A percentile compares a stretch with the other conserved stretches of the same genome.
These are phyloP conservation scores for Bufo gargarizans DNA, from an alignment of 2,113 vertebrate species.

Conservation along the genomic window DNA sequence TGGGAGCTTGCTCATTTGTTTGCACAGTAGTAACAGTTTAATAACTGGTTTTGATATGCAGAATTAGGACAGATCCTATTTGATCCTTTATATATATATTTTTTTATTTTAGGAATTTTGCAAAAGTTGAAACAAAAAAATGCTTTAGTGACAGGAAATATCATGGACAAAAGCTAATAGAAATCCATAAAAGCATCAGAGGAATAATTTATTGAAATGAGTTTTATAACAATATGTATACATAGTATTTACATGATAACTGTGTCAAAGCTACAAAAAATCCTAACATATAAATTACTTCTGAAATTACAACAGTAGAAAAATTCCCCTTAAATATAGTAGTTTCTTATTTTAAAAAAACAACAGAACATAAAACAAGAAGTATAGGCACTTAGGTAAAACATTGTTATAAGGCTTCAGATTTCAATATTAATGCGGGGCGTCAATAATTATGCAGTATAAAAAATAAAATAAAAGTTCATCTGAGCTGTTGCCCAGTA, in stretches of 20 bases:
- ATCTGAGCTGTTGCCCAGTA: background rate
- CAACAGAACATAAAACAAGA: background rate
- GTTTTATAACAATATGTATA: slow-evolving; percentile 23
- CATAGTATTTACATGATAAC: slow-evolving; percentile 32
- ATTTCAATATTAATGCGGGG: background rate
- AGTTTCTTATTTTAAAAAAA: background rate
- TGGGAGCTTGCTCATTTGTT: too few species aligned
- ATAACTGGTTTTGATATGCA: background rate
- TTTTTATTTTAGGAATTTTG: background rate
- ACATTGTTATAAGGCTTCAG: background rate
- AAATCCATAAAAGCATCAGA: background rate
- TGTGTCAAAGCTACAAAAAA: slow-evolving; percentile 10
- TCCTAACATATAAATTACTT: slow-evolving; percentile 36
- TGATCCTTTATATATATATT: background rate
- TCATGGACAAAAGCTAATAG: background rate
- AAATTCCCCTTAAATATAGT: slow-evolving; percentile 28
- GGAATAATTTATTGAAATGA: slow-evolving; percentile 43
- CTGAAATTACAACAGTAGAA: slow-evolving; percentile 8
- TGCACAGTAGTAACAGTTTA: background rate
- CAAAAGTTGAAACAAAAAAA: background rate
- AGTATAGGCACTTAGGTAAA: slow-evolving; percentile 30
- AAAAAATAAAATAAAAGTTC: background rate
- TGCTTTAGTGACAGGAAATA: background rate
- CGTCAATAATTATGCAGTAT: background rate
- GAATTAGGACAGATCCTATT: background rate